These are phyloP conservation scores for Sebastes matsubarae DNA, from an alignment of 2,797 vertebrate species.

Conservation along the genomic window DNA sequence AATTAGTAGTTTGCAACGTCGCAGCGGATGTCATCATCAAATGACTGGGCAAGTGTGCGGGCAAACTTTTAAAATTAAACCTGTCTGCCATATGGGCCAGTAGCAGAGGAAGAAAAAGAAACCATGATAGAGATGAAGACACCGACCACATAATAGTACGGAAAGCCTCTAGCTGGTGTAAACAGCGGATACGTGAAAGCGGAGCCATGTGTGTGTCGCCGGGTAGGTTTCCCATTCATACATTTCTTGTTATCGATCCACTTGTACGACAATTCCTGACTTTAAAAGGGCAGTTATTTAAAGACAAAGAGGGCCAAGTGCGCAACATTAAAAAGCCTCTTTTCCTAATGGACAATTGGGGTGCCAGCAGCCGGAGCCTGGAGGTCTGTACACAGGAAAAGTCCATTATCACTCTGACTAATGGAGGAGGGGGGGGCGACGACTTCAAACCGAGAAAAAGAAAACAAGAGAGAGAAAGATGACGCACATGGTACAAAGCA, in stretches of 20 bases:
- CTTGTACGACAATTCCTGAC: background rate
- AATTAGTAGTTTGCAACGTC: conserved; percentile 24
- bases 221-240: conserved; percentile 9
- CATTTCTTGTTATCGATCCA: conserved; percentile 13
- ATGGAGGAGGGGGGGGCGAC: conserved; percentile 50
- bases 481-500: conserved; percentile 64
- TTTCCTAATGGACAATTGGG: conserved; percentile 59
- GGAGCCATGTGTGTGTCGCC: background rate
- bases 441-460: conserved; percentile 61
- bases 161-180: conserved; percentile 47
- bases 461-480: conserved; percentile 66
- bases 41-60: conserved; percentile 50
- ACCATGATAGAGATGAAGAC: conserved; percentile 54
- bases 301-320: conserved; percentile 48
- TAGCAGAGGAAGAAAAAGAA: conserved; percentile 60
- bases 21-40: conserved; percentile 19
- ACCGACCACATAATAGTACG: conserved; percentile 52
- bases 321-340: conserved; percentile 53
- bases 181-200: conserved; percentile 50
- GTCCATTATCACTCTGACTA: conserved; percentile 77
- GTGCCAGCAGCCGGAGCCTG: conserved; percentile 47
- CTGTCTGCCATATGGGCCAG: conserved; percentile 62
- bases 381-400: conserved; percentile 69
- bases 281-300: conserved; percentile 51
- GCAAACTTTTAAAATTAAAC: conserved; percentile 52